phyloP scores from a whole-genome alignment of 2,797 vertebrate species.

The Anguilla marmorata region DNA sequence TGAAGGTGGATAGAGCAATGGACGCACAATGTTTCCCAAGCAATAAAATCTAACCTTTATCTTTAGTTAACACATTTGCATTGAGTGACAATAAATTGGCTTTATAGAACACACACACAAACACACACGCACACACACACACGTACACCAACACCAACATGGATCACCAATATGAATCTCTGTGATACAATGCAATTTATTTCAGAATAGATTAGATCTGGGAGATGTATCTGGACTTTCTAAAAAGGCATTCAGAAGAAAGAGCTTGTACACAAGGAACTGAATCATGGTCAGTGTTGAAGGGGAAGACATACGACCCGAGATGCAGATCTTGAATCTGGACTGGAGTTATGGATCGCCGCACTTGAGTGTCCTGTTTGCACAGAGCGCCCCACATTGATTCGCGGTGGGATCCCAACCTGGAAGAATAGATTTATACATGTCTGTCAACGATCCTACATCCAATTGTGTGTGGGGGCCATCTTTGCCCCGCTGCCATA shows the following conservation, averaged over 20 bases:
- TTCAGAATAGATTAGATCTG: slow-evolving; percentile 7
- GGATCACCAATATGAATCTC: not conserved
- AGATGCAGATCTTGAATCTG: not conserved
- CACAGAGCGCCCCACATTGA: not conserved
- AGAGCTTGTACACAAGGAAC: not conserved
- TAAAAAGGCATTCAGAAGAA: not conserved
- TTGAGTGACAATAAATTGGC: not conserved
- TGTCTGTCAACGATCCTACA: not conserved
- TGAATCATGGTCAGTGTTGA: not conserved
- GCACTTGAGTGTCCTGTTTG: not conserved
- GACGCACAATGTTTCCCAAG: not conserved
- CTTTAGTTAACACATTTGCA: not conserved
- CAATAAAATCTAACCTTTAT: not conserved
- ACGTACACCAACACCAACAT: not conserved
- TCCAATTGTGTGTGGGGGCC: not conserved
- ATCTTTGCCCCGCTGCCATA: not conserved
- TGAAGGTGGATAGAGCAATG: not conserved
- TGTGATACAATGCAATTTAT: not conserved
- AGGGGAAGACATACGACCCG: not conserved
- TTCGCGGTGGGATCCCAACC: not conserved
- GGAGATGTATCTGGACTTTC: not conserved
- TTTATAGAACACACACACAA: not conserved
- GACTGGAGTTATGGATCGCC: not conserved
- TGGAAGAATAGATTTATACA: not conserved
- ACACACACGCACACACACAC: not conserved